Evolutionary conservation across 2,113 vertebrate genomes (phyloP), one percentile per base, ranked within the genome.

Genomic region (Syrmaticus mikado): DNA sequence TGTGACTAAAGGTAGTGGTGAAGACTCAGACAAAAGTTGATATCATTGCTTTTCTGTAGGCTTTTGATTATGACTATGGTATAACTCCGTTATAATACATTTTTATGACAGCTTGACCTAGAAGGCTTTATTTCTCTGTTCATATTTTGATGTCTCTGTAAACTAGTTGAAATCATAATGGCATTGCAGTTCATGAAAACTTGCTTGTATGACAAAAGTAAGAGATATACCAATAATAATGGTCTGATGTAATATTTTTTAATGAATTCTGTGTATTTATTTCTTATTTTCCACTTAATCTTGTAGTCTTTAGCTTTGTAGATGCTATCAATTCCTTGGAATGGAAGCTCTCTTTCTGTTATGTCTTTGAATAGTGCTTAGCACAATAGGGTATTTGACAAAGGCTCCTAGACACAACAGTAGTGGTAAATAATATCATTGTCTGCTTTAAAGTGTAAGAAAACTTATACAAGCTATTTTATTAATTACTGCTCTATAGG

Each of bases 401-500:
- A 62, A 40, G 7, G 7, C 2, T 85, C 18, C 22, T 53, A 76
- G 22, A 43, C 9, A 32, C 6, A 84, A 43, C 4, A 18, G 22
- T 16, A 20, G 15, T 52, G 28, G 32, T 68, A 92, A 93, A 89
- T 57, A 89, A 38, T n/a, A 48, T 4, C 48, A 57, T 61, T 73
- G 19, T 62, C 24, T 82, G 5, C 13, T 62, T 2, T 79, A 64
- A 91, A 85, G 73, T 40, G 43, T 1, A 73, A 50, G n/a, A 38
- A 65, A 74, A 84, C 64, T 58, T 52, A 75, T 34, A 52, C 8
- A 21, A 14, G 32, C 0, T 3, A 68, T 95, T 75, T 67, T 41
- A 36, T 61, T 93, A 85, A 3, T 61, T 96, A 94, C 77, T 79
- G 92, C 71, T 10, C n/a, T 66, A 68, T 65, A 86, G 85, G 58